phyloP scores from a whole-genome alignment of 2,888 invertebrate species.

The Heteropelma amictum region DNA sequence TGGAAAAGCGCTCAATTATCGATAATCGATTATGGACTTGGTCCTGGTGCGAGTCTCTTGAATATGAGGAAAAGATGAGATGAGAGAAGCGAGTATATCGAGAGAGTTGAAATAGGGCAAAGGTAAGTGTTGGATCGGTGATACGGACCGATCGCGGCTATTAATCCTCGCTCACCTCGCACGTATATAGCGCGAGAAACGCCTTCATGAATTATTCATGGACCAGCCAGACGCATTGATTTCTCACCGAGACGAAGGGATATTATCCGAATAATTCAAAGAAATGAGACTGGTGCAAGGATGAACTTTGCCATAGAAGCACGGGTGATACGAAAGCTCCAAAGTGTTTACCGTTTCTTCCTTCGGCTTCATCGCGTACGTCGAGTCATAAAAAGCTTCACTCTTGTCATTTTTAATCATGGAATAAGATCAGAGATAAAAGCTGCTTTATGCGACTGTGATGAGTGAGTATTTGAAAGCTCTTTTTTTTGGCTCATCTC shows the following conservation, averaged over 20 bases:
- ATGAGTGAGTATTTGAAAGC: too few relatives aligned
- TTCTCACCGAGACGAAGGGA: constrained; percentile 71
- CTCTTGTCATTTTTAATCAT: too few relatives aligned
- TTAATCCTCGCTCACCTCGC: constrained; percentile 65
- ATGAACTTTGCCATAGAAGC: too few relatives aligned
- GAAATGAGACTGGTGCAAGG: constrained; percentile 68
- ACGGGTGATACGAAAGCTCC: too few relatives aligned
- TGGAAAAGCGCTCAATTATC: constrained; percentile 48
- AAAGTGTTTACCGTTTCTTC: too few relatives aligned
- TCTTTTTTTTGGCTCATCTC: too few relatives aligned
- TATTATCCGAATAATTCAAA: constrained; percentile 76
- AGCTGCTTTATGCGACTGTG: too few relatives aligned
- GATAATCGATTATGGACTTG: constrained; percentile 51
- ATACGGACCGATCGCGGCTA: constrained; percentile 33
- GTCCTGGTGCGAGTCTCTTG: neutral
- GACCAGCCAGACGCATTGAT: constrained; percentile 72
- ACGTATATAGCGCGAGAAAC: constrained; percentile 56
- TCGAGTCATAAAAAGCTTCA: too few relatives aligned
- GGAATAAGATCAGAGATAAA: too few relatives aligned
- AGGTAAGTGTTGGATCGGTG: constrained; percentile 43
- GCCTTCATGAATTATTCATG: constrained; percentile 73
- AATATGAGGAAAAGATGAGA: neutral
- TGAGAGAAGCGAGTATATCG: constrained; percentile 15
- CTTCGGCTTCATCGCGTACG: too few relatives aligned
- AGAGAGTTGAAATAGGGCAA: constrained; percentile 10